phyloP scores from a whole-genome alignment of 1,140 invertebrate genomes.

The Scaptodrosophila lebanonensis region DNA sequence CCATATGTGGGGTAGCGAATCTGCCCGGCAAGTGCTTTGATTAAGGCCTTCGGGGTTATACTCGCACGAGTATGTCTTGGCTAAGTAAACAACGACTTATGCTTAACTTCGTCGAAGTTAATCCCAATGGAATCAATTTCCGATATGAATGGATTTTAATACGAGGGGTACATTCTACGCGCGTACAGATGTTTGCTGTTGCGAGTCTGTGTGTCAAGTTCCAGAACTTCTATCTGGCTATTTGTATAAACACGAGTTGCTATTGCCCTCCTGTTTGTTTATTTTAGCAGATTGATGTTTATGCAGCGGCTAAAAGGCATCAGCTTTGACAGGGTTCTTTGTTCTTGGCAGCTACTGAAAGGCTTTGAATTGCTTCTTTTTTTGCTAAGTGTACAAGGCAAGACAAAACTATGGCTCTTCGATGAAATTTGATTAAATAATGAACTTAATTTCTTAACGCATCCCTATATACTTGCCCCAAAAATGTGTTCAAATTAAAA shows the following conservation, averaged over 20 bases:
- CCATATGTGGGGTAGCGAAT: background rate
- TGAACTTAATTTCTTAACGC: no score
- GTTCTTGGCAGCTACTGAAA: no score
- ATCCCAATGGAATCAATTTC: conserved; percentile 34
- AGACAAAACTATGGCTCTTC: no score
- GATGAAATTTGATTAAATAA: no score
- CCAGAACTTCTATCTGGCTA: no score
- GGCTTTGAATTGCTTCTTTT: conserved; percentile 21
- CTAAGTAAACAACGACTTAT: conserved; percentile 46
- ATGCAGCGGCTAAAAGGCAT: conserved; percentile 27
- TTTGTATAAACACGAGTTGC: no score
- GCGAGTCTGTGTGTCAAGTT: no score
- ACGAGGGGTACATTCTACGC: conserved; percentile 8
- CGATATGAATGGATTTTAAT: conserved; percentile 9
- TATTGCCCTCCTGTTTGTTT: no score
- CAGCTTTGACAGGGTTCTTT: conserved; percentile 24
- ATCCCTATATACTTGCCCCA: no score
- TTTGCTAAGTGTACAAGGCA: no score
- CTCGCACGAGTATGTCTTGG: conserved; percentile 32
- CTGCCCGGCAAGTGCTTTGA: conserved; percentile 40
- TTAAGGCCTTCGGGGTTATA: conserved; percentile 40
- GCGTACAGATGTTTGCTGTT: no score
- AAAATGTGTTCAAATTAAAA: no score
- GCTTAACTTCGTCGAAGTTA: conserved; percentile 31
- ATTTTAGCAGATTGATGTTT: conserved; percentile 42